A percentile compares a stretch with the other conserved stretches of the same genome.
Conservation (phyloP, 2,797 vertebrate genomes). For the Esox lucius region DNA sequence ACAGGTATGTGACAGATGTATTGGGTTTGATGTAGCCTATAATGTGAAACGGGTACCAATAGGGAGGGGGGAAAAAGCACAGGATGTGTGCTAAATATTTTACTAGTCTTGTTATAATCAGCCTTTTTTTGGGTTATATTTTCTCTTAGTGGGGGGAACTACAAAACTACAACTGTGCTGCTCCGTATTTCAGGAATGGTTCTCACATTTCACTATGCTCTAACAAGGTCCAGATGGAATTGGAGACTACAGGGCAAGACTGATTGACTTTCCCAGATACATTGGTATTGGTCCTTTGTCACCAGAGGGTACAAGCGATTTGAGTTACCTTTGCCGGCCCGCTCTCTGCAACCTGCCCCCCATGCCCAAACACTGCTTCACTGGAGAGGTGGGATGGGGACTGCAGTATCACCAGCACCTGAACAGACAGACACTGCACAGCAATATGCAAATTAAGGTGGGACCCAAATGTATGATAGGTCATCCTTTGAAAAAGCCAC, state of each 20-base stretch:
- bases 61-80: background rate
- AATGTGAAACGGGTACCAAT: background rate
- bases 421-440: slow-evolving; percentile 63
- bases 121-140: too few species aligned
- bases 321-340: slow-evolving; percentile 67
- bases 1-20: slow-evolving; percentile 65
- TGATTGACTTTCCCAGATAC: slow-evolving; percentile 54
- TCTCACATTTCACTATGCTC: background rate
- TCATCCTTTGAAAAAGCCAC: too few species aligned
- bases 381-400: slow-evolving; percentile 75
- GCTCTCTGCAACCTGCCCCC: slow-evolving; percentile 38
- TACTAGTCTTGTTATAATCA: too few species aligned
- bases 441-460: slow-evolving; percentile 77
- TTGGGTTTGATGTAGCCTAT: background rate
- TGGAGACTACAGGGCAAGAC: slow-evolving; percentile 70
- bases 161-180: slow-evolving; percentile 3
- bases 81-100: too few species aligned
- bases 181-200: background rate
- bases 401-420: slow-evolving; percentile 63
- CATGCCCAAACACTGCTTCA: slow-evolving; percentile 42
- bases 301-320: slow-evolving; percentile 68
- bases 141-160: background rate
- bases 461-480: background rate
- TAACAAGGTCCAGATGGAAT: slow-evolving; percentile 75
- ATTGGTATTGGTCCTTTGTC: slow-evolving; percentile 58